Evolutionary conservation across 2,797 vertebrate species (phyloP).

Genomic region (Halcyon badia): DNA sequence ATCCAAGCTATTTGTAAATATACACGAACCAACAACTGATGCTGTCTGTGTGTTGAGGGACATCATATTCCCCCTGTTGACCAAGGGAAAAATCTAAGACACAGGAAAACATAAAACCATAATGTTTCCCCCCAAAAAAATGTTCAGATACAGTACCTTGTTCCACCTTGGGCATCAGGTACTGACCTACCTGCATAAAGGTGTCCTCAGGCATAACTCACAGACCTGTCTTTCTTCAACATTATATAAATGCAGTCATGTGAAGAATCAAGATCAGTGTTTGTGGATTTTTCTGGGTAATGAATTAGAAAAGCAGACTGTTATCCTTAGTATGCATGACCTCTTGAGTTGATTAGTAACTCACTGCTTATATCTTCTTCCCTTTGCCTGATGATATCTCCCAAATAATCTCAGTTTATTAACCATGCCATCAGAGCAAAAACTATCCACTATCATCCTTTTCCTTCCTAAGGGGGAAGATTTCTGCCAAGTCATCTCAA

Average conservation of each 20-base stretch:
- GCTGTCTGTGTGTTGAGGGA: not conserved
- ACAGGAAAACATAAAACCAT: not conserved
- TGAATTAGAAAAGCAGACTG: not conserved
- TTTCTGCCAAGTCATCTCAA: conserved; percentile 39
- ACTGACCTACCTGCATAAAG: not conserved
- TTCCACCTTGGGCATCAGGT: not conserved
- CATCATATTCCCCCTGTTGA: not conserved
- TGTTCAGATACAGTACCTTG: not conserved
- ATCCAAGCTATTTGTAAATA: not conserved
- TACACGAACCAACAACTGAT: not conserved
- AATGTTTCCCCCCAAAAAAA: not conserved
- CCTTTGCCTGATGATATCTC: not conserved
- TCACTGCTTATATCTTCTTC: not conserved
- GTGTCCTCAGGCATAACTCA: not conserved
- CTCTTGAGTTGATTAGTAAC: not conserved
- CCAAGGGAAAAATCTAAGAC: not conserved
- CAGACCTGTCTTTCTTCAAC: not conserved
- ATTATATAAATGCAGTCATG: not conserved
- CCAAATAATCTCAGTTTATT: conserved; percentile 26
- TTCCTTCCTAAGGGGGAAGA: conserved; percentile 23
- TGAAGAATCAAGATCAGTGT: not conserved
- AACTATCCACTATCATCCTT: not conserved
- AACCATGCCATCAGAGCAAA: not conserved
- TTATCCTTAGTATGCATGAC: not conserved
- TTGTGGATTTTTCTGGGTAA: not conserved